Evolutionary conservation across 2,113 vertebrate species (phyloP), one percentile per base, ranked within the genome.

Genomic region (Sander lucioperca): DNA sequence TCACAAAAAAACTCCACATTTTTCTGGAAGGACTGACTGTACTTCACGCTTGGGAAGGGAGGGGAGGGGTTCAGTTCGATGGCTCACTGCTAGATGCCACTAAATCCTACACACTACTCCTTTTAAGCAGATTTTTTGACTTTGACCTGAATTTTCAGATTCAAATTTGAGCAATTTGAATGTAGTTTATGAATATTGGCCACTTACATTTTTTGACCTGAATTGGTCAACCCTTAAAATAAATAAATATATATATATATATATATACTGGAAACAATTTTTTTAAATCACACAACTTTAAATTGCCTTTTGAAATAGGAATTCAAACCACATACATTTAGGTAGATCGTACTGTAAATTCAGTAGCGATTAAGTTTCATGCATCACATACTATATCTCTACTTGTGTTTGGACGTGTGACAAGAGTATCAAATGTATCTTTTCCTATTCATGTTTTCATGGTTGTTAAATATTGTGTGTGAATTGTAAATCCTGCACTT

Each of bases 371-470:
- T 61, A 10, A 9, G 18, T 59, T 33, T 59, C 5, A 5, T 23
- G n/a, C n/a, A 56, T 58, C 25, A 58, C 57, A 58, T 27, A 8
- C 57, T 58, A 16, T 18, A 30, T 33, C 36, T 9, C 36, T 39
- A 9, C 36, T 39, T 9, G 8, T 39, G 36, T 39, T 39, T 39
- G 8, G 36, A 39, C 8, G 10, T 19, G n/a, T 63, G 16, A 50
- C 63, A 48, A 69, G 25, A 7, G 1, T 39, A 50, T 62, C 27
- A n/a, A 54, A 56, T 57, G 39, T 61, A 23, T 79, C 43, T 65
- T 50, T 79, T 69, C 16, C 21, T 64, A 30, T 30, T 30, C 30
- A 30, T 30, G 43, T 67, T 59, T 72, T 53, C 57, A 39, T 59
- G 25, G 43, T 50, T 50, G 51, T 70, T 68, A 0, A 50, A 14